Conservation (phyloP, 2,888 invertebrate genomes). For the Xylocampa areola region DNA sequence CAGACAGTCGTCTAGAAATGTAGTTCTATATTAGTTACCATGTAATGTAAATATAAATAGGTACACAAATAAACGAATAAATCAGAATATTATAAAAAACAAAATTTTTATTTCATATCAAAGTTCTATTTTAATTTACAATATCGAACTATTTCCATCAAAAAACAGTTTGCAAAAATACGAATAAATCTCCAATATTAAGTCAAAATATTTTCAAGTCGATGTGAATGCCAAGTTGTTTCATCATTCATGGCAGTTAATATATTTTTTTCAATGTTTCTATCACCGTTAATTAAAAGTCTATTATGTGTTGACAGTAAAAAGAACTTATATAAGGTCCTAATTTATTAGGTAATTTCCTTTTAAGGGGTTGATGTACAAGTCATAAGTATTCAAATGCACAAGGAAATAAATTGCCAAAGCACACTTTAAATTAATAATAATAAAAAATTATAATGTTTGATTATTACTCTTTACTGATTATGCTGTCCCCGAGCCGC, state of each 20-base stretch:
- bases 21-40: no score
- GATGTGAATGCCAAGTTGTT: not conserved
- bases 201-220: not conserved
- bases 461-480: no score
- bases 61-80: not conserved
- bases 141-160: slow-evolving; percentile 15
- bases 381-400: no score
- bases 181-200: not conserved
- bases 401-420: no score
- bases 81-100: slow-evolving; percentile 39
- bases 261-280: no score
- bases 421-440: no score
- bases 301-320: not conserved
- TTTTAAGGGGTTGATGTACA: no score
- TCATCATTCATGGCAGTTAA: no score
- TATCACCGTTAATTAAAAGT: no score
- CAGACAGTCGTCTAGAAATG: no score
- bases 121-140: slow-evolving; percentile 24
- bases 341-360: not conserved
- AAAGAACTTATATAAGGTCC: not conserved
- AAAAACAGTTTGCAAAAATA: not conserved
- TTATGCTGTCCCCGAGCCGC: no score
- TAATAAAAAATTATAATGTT: no score
- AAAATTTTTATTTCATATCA: slow-evolving; percentile 40
- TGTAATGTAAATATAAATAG: not conserved